phyloP scores from a whole-genome alignment of 1,140 invertebrate genomes.

The Popillia japonica region DNA sequence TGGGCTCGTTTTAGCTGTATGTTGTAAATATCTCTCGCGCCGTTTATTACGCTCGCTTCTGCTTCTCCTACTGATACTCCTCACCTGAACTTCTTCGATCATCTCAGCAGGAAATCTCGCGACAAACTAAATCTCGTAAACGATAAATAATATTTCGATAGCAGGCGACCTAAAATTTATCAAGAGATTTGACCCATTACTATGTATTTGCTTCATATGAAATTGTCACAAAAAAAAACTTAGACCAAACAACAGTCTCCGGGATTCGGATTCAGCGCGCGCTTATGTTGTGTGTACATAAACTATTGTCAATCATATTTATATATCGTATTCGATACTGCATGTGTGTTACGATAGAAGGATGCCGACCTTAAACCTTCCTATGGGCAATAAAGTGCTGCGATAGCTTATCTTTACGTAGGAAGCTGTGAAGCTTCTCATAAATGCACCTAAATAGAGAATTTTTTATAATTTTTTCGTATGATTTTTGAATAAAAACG shows the following conservation, averaged over 20 bases:
- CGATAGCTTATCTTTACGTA: no score
- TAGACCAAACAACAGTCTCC: conserved; percentile 5
- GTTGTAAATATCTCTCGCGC: conserved; percentile 52
- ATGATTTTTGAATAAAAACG: no score
- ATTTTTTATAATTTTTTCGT: no score
- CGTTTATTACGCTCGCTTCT: conserved; percentile 55
- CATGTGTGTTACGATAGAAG: no score
- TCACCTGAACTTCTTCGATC: conserved; percentile 46
- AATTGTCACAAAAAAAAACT: conserved; percentile 1
- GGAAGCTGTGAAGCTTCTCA: no score
- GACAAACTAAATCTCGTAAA: background rate
- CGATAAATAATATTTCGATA: background rate
- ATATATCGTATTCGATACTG: no score
- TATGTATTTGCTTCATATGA: conserved; percentile 3
- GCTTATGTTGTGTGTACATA: no score
- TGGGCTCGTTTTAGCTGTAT: background rate
- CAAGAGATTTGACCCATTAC: conserved; percentile 25
- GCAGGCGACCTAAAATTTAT: conserved; percentile 14
- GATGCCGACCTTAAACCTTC: no score
- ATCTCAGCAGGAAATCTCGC: conserved; percentile 33
- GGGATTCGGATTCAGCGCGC: no score
- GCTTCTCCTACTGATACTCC: conserved; percentile 51
- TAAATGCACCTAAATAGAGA: no score
- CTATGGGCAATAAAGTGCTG: no score
- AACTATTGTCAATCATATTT: no score